These are phyloP conservation scores for Phylloscopus whistleri DNA, from an alignment of 2,113 vertebrate genomes.

Conservation along the genomic window DNA sequence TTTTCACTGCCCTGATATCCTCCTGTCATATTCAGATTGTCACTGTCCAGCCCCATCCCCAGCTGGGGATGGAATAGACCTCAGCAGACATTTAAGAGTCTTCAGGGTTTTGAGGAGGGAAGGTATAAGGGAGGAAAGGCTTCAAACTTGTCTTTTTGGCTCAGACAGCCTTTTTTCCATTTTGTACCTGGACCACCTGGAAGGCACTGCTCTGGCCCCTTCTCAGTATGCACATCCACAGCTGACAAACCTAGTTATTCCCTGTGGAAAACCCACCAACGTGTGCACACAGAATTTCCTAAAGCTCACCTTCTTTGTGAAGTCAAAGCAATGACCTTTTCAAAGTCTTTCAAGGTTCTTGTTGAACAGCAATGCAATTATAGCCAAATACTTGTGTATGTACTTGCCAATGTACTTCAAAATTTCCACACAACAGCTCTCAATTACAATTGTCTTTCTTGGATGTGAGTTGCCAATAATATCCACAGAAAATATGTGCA, in stretches of 20 bases:
- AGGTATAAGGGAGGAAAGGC: neutral
- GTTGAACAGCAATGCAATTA: neutral
- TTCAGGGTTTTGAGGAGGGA: neutral
- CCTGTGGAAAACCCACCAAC: neutral
- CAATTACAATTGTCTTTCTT: neutral
- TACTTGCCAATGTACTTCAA: neutral
- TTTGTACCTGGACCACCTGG: neutral
- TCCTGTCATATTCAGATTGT: neutral
- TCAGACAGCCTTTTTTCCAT: neutral
- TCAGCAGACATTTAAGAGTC: neutral
- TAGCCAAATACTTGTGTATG: neutral
- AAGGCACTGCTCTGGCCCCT: neutral
- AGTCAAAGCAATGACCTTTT: neutral
- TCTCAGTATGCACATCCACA: rapidly evolving
- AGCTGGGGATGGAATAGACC: neutral
- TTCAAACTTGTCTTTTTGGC: neutral
- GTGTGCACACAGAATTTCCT: neutral
- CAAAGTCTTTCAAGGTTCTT: neutral
- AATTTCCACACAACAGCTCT: neutral
- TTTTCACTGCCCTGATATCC: neutral
- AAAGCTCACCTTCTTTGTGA: neutral
- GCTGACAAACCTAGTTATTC: neutral
- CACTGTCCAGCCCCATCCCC: neutral
- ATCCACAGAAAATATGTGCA: neutral
- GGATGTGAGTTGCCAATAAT: neutral